phyloP scores from a whole-genome alignment of 2,113 vertebrate genomes.

The Naja naja region DNA sequence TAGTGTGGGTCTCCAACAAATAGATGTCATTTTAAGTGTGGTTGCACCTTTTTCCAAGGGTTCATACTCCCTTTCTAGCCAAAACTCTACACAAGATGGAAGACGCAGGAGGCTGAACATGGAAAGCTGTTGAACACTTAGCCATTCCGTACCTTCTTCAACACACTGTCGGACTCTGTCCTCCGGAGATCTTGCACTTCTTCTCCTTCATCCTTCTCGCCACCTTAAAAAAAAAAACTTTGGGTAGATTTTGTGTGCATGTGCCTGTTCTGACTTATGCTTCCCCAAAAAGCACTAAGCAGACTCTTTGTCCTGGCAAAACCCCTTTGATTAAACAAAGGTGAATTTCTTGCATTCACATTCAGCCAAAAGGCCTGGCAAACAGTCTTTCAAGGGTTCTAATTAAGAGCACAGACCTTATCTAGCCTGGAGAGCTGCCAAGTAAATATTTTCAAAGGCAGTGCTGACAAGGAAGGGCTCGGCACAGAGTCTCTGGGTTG shows the following conservation, averaged over 20 bases:
- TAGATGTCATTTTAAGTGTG: not conserved
- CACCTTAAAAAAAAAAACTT: slow-evolving; percentile 70
- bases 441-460: no score
- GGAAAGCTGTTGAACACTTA: not conserved
- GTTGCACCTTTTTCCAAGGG: not conserved
- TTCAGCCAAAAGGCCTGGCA: no score
- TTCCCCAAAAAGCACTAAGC: no score
- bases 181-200: slow-evolving; percentile 88
- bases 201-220: slow-evolving; percentile 84
- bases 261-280: no score
- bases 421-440: no score
- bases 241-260: not conserved
- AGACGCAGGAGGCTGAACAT: not conserved
- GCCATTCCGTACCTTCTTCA: slow-evolving; percentile 84
- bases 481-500: no score
- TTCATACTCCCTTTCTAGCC: not conserved
- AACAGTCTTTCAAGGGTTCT: no score
- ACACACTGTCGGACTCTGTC: slow-evolving; percentile 90
- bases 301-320: no score
- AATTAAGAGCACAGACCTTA: no score
- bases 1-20: not conserved
- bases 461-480: no score
- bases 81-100: not conserved
- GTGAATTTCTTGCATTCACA: no score
- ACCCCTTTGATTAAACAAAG: no score